These are phyloP conservation scores for Calameuta idolon DNA, from an alignment of 2,888 invertebrate genomes.

Conservation along the genomic window DNA sequence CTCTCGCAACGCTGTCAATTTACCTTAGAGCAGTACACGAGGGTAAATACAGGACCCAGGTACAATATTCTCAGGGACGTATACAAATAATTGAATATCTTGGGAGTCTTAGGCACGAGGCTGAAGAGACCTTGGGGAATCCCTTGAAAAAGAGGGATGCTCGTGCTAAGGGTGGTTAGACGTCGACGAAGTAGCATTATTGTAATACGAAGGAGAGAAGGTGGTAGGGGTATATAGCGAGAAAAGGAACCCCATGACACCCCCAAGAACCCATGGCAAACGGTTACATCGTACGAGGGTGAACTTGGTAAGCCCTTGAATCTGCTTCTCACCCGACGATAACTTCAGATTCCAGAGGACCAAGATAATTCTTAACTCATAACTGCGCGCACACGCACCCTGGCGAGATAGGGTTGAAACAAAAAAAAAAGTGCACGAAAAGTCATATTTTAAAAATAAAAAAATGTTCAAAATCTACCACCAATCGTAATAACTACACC, in stretches of 20 bases:
- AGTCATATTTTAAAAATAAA: too few species aligned
- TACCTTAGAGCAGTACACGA: neutral
- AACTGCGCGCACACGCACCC: neutral
- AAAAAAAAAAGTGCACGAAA: too few species aligned
- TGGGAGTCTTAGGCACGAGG: conserved; percentile 12
- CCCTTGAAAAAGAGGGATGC: neutral
- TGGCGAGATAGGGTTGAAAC: too few species aligned
- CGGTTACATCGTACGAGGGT: neutral
- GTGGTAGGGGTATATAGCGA: neutral
- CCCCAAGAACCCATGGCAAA: neutral
- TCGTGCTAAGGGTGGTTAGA: conserved; percentile 2
- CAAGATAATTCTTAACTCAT: neutral
- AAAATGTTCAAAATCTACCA: neutral
- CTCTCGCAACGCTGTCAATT: neutral
- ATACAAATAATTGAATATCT: conserved; percentile 19
- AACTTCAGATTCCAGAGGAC: neutral
- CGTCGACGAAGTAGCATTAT: neutral
- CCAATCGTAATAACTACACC: neutral
- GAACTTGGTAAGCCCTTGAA: conserved; percentile 5
- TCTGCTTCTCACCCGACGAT: neutral
- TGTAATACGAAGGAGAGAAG: neutral
- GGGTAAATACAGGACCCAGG: neutral
- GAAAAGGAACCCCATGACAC: neutral
- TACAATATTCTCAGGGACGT: conserved; percentile 10
- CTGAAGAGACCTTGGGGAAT: conserved; percentile 6